Evolutionary conservation across 2,888 invertebrate genomes (phyloP), one percentile per base, ranked within the genome.

Genomic region (Heteromyza rotundicornis): DNA sequence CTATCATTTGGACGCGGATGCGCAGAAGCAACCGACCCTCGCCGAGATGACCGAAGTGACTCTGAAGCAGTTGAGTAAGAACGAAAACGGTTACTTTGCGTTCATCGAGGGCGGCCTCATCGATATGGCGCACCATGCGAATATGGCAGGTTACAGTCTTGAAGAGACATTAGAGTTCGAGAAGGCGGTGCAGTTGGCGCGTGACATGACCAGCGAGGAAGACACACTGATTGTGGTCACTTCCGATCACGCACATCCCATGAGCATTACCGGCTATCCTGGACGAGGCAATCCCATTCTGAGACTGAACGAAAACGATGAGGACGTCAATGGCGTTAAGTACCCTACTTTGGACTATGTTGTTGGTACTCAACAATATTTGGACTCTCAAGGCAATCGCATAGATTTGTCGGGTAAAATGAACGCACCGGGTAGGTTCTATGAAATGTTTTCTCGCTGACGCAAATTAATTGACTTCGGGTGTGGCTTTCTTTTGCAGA

Each of bases 171-270:
- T 90, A 0, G 91, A 92, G 73, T 87, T 94, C 56, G 88, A 90
- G 19, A 86, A 88, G 63, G 90, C 94, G 2, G 86, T 92, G 7
- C 80, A 87, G 71, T 82, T 83, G 47, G 90, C 92, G 0, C 65
- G 87, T 49, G 77, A 85, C 50, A 79, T 89, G 80, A 88, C 90
- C 0, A 82, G 85, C 64, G 76, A 79, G 0, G 83, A 87, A 0
- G 90, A 94, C 17, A 94, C 94, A 0, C 83, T 95, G 19, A 86
- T 94, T 5, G 86, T 94, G 0, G 92, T 92, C 7, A 91, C 91
- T 0, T 86, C 92, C 0, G 92, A 92, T 80, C 92, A 93, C 74
- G 88, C 91, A 2, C 92, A 92, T 76, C 88, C 89, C 0, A 87
- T 92, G 87, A 86, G 87, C 12, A 86, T 89, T 61, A 87, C 87